Conservation (phyloP, 2,888 invertebrate genomes). For the Habroteleia sp. region DNA sequence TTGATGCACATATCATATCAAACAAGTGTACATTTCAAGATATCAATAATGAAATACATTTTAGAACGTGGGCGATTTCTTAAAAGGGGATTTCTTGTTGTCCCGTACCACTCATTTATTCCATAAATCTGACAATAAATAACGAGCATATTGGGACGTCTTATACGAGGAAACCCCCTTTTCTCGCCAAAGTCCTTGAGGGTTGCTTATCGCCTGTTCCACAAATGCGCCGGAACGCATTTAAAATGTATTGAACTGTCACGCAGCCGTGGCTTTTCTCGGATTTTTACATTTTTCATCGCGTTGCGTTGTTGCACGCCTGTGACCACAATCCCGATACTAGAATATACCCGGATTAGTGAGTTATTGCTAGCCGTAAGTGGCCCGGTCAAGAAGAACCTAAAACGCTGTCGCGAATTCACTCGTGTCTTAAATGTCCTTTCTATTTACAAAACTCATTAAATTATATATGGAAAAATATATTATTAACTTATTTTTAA, state of each 20-base stretch:
- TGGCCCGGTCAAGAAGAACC: slow-evolving; percentile 68
- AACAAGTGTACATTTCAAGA: slow-evolving; percentile 35
- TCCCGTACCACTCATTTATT: slow-evolving; percentile 76
- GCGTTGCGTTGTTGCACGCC: slow-evolving; percentile 54
- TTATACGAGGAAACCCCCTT: slow-evolving; percentile 62
- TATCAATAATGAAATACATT: slow-evolving; percentile 63
- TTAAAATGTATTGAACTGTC: slow-evolving; percentile 82
- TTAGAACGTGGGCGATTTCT: slow-evolving; percentile 46
- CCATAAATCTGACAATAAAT: slow-evolving; percentile 81
- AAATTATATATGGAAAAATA: too few species aligned
- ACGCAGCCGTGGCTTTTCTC: slow-evolving; percentile 75
- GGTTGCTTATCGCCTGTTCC: slow-evolving; percentile 74
- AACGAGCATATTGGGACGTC: slow-evolving; percentile 77
- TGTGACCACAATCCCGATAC: slow-evolving; percentile 61
- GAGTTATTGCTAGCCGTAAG: slow-evolving; percentile 68
- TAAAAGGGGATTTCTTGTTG: slow-evolving; percentile 55
- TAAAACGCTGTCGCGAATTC: slow-evolving; percentile 32
- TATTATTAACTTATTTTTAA: too few species aligned
- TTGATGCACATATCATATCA: too few species aligned
- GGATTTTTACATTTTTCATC: slow-evolving; percentile 81
- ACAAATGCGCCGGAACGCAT: slow-evolving; percentile 80
- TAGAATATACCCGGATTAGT: slow-evolving; percentile 73
- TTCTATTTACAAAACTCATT: too few species aligned
- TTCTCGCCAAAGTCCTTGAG: slow-evolving; percentile 60
- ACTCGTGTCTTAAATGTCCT: slow-evolving; percentile 20